Base-by-base conservation (phyloP, 2,797 vertebrate species). In the Champsocephalus esox region DNA sequence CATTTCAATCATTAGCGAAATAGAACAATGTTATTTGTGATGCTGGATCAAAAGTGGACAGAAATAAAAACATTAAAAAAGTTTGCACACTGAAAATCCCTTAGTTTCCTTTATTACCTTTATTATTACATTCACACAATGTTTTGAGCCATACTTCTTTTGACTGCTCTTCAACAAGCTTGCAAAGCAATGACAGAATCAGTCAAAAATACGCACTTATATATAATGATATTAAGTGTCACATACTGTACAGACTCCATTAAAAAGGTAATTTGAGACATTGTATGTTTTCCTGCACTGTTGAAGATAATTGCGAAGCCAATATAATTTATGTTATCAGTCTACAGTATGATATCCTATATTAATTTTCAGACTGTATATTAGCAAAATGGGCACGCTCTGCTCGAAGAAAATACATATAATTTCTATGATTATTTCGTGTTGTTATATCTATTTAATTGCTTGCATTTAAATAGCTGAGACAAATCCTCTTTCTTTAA, bases 241-340 rank as follows among this genome's bases (percentile, higher is more conserved):
- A 55, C n/a, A 48, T 19, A 19, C 19, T 19, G 19, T 19, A 46
- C 14, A 41, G 8, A 51, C 64, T 75, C 32, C 51, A 73, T 75
- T 51, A 21, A 57, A 62, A 73, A 65, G 7, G 52, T 56, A 67
- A 74, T 75, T 63, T 51, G 41, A 73, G 49, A n/a, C 49, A 58
- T 57, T 77, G 45, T 68, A 48, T 38, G 16, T 70, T 80, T 54
- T 56, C 50, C 38, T 38, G 9, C 56, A 12, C 5, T 38, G 16
- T 57, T 61, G 57, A 50, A 59, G n/a, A 70, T 80, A 70, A 66
- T 70, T 77, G 60, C 56, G 60, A 74, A 70, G 19, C 16, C 34
- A 54, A 6, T 55, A 9, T 50, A 48, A 64, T 54, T n/a, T 65
- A 41, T 64, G 48, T 69, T 50, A 71, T 68, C 21, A 38, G 34